Percentiles rank a stretch among this genome's conserved stretches.
These are phyloP conservation scores for Salpingus planirostris DNA, from an alignment of 2,888 invertebrate genomes.

Conservation along the genomic window DNA sequence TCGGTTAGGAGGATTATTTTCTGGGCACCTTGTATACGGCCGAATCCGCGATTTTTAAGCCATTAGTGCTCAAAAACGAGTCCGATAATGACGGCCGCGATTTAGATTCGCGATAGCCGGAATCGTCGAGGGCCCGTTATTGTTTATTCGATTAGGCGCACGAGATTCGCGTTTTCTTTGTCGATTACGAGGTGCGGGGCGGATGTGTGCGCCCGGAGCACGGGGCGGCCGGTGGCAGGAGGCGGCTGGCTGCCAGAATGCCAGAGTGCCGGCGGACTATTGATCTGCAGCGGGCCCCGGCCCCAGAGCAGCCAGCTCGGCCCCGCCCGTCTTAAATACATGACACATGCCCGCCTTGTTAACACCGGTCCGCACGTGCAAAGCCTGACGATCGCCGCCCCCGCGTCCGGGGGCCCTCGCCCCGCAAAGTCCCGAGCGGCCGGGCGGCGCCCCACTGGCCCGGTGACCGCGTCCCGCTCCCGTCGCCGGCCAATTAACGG, in stretches of 20 bases:
- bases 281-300: slow-evolving; percentile 16
- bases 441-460: neutral
- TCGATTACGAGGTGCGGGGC: too few species aligned
- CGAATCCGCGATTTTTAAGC: too few species aligned
- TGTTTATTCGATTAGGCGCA: too few species aligned
- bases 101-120: too few species aligned
- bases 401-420: too few species aligned
- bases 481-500: too few species aligned
- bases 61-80: too few species aligned
- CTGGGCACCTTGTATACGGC: too few species aligned
- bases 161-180: too few species aligned
- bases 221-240: slow-evolving; percentile 4
- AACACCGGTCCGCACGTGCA: slow-evolving; percentile 24
- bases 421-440: slow-evolving; percentile 1
- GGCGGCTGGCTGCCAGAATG: slow-evolving; percentile 8
- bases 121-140: too few species aligned
- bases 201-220: slow-evolving; percentile 6
- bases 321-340: slow-evolving; percentile 23
- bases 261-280: slow-evolving; percentile 16
- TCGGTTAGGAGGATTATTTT: too few species aligned
- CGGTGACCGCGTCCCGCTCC: neutral
- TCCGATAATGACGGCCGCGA: too few species aligned
- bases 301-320: slow-evolving; percentile 19
- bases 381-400: slow-evolving; percentile 15
- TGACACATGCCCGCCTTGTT: slow-evolving; percentile 25